Conservation (phyloP, 2,888 invertebrate genomes). For the Diarsia brunnea region DNA sequence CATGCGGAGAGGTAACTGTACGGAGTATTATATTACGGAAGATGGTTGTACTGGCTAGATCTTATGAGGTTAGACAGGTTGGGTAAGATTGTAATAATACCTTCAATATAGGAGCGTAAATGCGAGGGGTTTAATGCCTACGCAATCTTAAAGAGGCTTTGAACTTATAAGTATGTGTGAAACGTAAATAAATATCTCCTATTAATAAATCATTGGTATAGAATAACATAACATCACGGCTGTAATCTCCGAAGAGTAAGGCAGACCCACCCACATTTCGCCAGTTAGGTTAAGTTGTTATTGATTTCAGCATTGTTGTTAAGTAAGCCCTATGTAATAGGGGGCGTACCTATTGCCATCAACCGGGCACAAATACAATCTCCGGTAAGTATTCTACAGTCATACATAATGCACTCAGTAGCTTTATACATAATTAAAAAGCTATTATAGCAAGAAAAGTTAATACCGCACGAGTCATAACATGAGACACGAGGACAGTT, state of each 20-base stretch:
- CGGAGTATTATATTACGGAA: constrained; percentile 38
- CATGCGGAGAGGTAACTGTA: constrained; percentile 42
- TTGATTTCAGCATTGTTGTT: too few species aligned
- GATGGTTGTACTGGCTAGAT: constrained; percentile 11
- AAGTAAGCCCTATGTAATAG: too few species aligned
- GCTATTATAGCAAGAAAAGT: not conserved
- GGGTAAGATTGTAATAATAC: not conserved
- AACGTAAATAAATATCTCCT: not conserved
- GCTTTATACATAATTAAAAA: not conserved
- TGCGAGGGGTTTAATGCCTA: not conserved
- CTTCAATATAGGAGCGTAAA: not conserved
- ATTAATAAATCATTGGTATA: too few species aligned
- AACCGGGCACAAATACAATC: too few species aligned
- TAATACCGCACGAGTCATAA: not conserved
- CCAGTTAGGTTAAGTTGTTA: too few species aligned
- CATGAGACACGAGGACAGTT: not conserved
- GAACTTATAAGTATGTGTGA: not conserved
- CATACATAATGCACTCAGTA: not conserved
- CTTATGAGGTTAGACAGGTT: constrained; percentile 4
- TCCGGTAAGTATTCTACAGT: not conserved
- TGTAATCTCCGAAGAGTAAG: too few species aligned
- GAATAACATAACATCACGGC: too few species aligned
- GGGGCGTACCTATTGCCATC: too few species aligned
- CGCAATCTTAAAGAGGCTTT: not conserved
- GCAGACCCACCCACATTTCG: too few species aligned